phyloP scores from a whole-genome alignment of 2,888 invertebrate genomes.

The Oscheius sp. region DNA sequence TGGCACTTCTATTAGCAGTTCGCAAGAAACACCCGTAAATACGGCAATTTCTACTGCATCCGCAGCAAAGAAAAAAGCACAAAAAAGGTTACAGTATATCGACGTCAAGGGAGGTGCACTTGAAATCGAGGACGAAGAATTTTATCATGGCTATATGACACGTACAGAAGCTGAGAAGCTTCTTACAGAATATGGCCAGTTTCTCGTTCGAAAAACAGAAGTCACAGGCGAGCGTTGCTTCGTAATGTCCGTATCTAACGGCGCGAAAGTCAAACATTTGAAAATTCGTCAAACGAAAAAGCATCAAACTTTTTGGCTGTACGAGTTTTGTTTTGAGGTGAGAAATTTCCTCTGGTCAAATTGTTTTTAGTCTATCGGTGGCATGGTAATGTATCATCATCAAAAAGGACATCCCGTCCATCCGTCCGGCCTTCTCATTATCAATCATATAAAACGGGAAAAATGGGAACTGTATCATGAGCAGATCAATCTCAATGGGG shows the following conservation, averaged over 20 bases:
- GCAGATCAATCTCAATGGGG: conserved; percentile 51
- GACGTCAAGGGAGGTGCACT: not conserved
- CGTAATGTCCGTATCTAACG: conserved; percentile 46
- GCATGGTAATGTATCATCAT: conserved; percentile 56
- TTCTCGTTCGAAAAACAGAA: conserved; percentile 55
- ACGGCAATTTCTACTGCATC: too few species aligned
- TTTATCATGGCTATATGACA: conserved; percentile 61
- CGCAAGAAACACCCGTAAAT: not conserved
- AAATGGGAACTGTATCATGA: conserved; percentile 64
- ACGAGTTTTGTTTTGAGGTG: conserved; percentile 57
- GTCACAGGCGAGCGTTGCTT: conserved; percentile 38
- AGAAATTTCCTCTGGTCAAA: not conserved
- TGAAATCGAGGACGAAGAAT: conserved; percentile 55
- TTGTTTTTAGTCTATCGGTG: conserved; percentile 48
- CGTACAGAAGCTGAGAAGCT: conserved; percentile 51
- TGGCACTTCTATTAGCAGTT: not conserved
- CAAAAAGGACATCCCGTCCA: conserved; percentile 47
- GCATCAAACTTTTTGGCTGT: conserved; percentile 45
- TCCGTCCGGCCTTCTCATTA: conserved; percentile 41
- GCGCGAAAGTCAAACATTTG: conserved; percentile 45
- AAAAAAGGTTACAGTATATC: conserved; percentile 5
- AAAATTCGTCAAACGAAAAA: conserved; percentile 48
- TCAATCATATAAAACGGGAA: conserved; percentile 45
- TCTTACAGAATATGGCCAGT: conserved; percentile 47
- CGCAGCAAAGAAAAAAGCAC: not conserved